Percentiles rank a stretch among this genome's conserved stretches.
These are phyloP conservation scores for Phenganax stokvisi DNA, from an alignment of 92 coral and sea anemone genomes.

Conservation along the genomic window DNA sequence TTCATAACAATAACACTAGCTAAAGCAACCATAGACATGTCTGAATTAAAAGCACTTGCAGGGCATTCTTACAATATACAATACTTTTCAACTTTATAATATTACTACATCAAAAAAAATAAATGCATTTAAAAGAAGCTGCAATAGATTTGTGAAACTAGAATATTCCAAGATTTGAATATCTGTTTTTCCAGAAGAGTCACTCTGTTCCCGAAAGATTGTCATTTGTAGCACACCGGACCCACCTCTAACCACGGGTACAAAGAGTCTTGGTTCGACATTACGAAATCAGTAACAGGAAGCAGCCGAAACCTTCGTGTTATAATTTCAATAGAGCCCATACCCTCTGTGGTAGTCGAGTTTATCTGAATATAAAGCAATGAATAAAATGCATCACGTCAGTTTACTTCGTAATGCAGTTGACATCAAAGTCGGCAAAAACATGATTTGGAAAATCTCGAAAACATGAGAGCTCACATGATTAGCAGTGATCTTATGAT, in stretches of 20 bases:
- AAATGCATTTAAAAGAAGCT: neutral
- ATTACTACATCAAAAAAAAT: neutral
- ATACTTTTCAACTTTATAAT: neutral
- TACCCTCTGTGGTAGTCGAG: constrained; percentile 11
- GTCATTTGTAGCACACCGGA: constrained; percentile 34
- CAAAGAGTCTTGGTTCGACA: constrained; percentile 5
- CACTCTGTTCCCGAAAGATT: neutral
- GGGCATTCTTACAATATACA: neutral
- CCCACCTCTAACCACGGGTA: constrained; percentile 22
- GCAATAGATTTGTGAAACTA: constrained; percentile 7
- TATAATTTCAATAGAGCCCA: constrained; percentile 17
- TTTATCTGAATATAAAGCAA: constrained; percentile 10
- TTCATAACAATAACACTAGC: no score
- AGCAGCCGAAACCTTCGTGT: constrained; percentile 27
- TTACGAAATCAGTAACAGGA: constrained; percentile 23
- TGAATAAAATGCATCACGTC: neutral
- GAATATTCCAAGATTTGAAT: constrained; percentile 21
- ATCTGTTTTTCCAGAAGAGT: neutral
- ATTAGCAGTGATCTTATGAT: no score
- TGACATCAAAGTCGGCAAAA: no score
- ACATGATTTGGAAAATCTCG: no score
- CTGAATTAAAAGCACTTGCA: neutral
- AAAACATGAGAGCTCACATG: no score
- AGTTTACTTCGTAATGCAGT: no score
- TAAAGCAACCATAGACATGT: no score